A percentile compares a stretch with the other conserved stretches of the same genome.
phyloP scores from a whole-genome alignment of 1,140 invertebrate genomes.

The Drusus annulatus region DNA sequence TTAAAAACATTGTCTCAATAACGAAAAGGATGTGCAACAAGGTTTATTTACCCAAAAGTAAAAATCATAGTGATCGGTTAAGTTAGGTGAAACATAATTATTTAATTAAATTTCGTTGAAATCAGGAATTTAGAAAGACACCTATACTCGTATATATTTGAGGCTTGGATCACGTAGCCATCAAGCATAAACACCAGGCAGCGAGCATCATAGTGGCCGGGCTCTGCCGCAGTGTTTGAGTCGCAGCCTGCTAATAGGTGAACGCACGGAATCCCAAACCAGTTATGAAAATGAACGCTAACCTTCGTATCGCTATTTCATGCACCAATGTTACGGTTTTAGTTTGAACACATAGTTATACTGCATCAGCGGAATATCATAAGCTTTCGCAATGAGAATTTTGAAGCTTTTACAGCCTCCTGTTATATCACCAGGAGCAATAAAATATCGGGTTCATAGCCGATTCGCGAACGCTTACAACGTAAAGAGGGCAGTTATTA shows the following conservation, averaged over 20 bases:
- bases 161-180: no score
- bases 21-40: no score
- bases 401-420: neutral
- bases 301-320: slow-evolving; percentile 53
- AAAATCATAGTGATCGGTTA: no score
- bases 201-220: neutral
- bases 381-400: neutral
- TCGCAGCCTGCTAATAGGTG: slow-evolving; percentile 26
- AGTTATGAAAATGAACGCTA: slow-evolving; percentile 59
- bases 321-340: slow-evolving; percentile 54
- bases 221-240: neutral
- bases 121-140: no score
- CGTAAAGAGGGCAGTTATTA: no score
- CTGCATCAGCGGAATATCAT: slow-evolving; percentile 1
- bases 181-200: neutral
- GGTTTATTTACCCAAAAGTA: no score
- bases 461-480: no score
- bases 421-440: neutral
- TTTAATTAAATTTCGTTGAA: no score
- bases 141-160: no score
- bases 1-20: no score
- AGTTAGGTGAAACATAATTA: no score
- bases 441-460: neutral
- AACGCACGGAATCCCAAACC: slow-evolving; percentile 51
- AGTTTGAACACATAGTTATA: slow-evolving; percentile 19